Evolutionary conservation across 1,140 invertebrate species (phyloP).

Genomic region (Apolygus lucorum): DNA sequence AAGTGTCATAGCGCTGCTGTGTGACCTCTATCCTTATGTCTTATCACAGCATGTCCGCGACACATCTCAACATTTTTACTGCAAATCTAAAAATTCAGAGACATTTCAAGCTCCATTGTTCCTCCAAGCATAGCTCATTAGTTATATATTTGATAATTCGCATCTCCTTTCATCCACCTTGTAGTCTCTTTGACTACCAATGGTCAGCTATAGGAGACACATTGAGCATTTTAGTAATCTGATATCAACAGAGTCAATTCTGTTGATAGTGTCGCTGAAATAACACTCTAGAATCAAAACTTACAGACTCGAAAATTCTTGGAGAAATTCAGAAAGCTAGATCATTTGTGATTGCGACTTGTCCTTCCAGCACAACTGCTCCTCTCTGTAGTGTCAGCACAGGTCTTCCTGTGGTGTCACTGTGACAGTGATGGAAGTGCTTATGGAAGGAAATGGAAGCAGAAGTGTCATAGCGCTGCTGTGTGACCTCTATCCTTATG

Average conservation of each 20-base stretch:
- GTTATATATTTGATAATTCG: no score
- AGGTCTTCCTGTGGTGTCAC: neutral
- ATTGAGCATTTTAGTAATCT: no score
- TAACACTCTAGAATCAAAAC: neutral
- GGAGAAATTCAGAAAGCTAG: no score
- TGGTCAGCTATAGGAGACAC: no score
- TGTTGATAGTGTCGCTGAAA: neutral
- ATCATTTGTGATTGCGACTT: neutral
- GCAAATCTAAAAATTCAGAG: no score
- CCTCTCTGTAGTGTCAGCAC: conserved; percentile 7
- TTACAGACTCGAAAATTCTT: no score
- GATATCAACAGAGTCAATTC: no score
- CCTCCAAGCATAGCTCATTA: no score
- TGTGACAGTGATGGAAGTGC: conserved; percentile 9
- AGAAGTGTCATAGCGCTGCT: conserved; percentile 13
- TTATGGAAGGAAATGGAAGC: neutral
- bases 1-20: conserved; percentile 15
- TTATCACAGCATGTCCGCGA: conserved; percentile 3
- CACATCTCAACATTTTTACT: neutral
- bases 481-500: conserved; percentile 24
- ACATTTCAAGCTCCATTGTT: no score
- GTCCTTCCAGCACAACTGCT: conserved; percentile 14
- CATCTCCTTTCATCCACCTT: no score
- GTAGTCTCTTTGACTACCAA: no score
- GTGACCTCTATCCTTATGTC: conserved; percentile 23